phyloP scores from a whole-genome alignment of 2,113 vertebrate species.

The Saimiri boliviensis region DNA sequence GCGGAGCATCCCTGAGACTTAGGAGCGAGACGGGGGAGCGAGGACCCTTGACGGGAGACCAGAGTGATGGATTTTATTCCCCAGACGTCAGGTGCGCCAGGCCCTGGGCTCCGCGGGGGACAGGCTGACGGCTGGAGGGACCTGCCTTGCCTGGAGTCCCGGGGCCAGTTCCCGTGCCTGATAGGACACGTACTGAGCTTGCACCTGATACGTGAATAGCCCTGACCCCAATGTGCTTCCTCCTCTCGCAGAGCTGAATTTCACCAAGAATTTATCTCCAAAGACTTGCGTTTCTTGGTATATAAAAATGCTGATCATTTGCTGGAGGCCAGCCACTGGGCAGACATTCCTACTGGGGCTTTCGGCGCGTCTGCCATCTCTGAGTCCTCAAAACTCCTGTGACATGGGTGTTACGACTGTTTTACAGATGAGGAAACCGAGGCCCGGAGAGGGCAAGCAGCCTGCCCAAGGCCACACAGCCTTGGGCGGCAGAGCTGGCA shows the following conservation, averaged over 20 bases:
- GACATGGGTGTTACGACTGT: neutral
- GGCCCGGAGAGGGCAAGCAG: neutral
- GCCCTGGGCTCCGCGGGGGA: too few relatives aligned
- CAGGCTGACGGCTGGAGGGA: neutral
- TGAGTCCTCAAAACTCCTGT: neutral
- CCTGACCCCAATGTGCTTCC: neutral
- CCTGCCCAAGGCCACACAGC: neutral
- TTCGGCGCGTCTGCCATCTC: rapidly evolving
- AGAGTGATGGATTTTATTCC: too few relatives aligned
- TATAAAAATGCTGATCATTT: neutral
- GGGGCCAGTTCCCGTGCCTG: neutral
- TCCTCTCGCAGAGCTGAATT: neutral
- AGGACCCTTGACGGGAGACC: neutral
- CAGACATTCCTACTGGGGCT: rapidly evolving
- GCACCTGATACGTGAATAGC: neutral
- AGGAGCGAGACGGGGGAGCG: neutral
- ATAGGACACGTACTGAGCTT: neutral
- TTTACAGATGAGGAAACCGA: neutral
- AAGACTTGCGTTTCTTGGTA: neutral
- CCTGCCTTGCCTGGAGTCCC: neutral
- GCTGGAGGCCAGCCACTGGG: neutral
- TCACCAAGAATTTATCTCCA: neutral
- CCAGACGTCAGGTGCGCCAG: neutral
- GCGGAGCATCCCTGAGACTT: constrained; percentile 18
- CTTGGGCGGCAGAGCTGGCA: neutral